These are phyloP conservation scores for Galendromus occidentalis DNA, from an alignment of 1,140 invertebrate genomes.

Conservation along the genomic window DNA sequence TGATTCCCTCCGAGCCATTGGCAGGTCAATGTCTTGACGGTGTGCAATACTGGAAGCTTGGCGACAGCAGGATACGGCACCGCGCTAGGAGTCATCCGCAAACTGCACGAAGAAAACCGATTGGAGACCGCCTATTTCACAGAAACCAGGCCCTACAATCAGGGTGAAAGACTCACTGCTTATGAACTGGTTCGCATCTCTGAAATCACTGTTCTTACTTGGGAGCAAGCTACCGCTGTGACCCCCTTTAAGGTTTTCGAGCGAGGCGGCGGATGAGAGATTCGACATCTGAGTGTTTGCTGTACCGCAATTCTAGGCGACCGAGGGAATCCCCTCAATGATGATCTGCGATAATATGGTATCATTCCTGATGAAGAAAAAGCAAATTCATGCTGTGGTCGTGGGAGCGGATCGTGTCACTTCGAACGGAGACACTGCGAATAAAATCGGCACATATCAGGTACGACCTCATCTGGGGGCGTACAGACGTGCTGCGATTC, in stretches of 20 bases:
- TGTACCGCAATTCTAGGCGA: not conserved
- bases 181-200: constrained; percentile 61
- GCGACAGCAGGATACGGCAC: constrained; percentile 94
- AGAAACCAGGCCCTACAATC: constrained; percentile 93
- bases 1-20: constrained; percentile 27
- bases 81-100: constrained; percentile 73
- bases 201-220: too few relatives aligned
- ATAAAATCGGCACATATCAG: constrained; percentile 98
- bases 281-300: not conserved
- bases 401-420: constrained; percentile 79
- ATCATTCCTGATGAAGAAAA: constrained; percentile 57
- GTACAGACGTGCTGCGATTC: too few relatives aligned
- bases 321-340: constrained; percentile 71
- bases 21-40: constrained; percentile 56
- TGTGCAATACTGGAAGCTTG: constrained; percentile 92
- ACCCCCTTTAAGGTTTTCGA: too few relatives aligned
- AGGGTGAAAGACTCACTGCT: constrained; percentile 81
- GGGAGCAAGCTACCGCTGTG: too few relatives aligned
- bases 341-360: constrained; percentile 91
- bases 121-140: constrained; percentile 78
- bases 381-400: constrained; percentile 36
- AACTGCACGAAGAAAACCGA: constrained; percentile 44
- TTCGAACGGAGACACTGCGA: constrained; percentile 91
- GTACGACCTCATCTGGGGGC: constrained; percentile 28
- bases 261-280: too few relatives aligned